Evolutionary conservation across 2,888 invertebrate species (phyloP), one percentile per base, ranked within the genome.

Genomic region (Alviniconcha strummeri): DNA sequence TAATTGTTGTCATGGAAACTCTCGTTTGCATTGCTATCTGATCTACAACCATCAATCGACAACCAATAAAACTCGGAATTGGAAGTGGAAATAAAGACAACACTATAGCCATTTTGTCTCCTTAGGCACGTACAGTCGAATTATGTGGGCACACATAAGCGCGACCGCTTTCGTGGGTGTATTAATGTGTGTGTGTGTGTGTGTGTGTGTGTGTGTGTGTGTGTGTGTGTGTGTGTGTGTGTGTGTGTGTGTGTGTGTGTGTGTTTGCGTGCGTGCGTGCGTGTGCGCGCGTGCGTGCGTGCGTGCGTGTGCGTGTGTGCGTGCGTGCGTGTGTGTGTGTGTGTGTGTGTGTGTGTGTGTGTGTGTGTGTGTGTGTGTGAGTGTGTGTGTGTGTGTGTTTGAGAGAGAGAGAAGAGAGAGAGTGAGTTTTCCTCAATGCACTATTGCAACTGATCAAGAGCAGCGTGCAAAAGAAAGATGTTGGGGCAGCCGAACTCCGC

Each of bases 281-380:
- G 69, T 69, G 69, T 69, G 69, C 6, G 69, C 6, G 69, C 6
- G 69, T 69, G 69, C 17, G 1, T 2, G 69, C 15, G 69, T 69
- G 69, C 15, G 69, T 69, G 69, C 15, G 69, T 69, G 69, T 69
- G 69, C 6, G 69, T 69, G 69, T 69, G 69, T 69, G 69, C 4
- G 69, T 17, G 69, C 4, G 69, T 69, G 69, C 6, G 69, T 69
- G 69, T 69, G 13, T 69, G n/a, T 69, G 69, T 69, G 69, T 69
- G 69, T 69, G 69, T 69, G 69, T 72, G 72, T 72, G 72, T 72
- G 72, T 72, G 72, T 72, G 36, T 72, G 52, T 36, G 72, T 72
- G 72, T 72, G 72, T 72, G 36, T 72, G 72, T 72, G 72, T 72
- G 36, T 72, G 36, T 72, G 36, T 36, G 36, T 36, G 13, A 1